Evolutionary conservation across 1,140 invertebrate species (phyloP).

Genomic region (Aphidius gifuensis): DNA sequence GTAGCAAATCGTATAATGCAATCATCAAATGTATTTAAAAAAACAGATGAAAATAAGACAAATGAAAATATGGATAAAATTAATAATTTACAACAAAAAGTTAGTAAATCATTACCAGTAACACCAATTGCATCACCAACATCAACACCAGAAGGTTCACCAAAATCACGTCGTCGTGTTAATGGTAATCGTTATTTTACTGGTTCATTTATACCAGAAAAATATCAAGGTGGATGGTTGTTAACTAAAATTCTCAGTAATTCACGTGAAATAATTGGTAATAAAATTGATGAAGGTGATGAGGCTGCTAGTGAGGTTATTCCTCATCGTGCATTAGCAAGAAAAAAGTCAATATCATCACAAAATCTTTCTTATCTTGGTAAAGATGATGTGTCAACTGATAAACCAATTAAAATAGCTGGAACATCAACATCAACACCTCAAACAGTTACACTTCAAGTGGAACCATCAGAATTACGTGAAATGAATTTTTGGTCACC

Average conservation of each 20-base stretch:
- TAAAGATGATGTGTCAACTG: constrained; percentile 36
- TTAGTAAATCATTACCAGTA: constrained; percentile 68
- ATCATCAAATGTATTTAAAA: constrained; percentile 38
- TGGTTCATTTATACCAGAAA: constrained; percentile 49
- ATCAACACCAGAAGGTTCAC: constrained; percentile 59
- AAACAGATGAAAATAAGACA: constrained; percentile 23
- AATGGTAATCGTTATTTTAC: constrained; percentile 56
- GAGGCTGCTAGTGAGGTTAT: constrained; percentile 30
- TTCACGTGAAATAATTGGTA: constrained; percentile 40
- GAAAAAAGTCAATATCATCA: constrained; percentile 53
- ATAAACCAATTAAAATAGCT: not conserved
- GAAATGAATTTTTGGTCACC: constrained; percentile 85
- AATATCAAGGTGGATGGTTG: constrained; percentile 56
- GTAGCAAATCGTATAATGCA: constrained; percentile 72
- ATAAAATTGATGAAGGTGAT: constrained; percentile 47
- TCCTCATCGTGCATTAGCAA: constrained; percentile 33
- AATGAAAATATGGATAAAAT: constrained; percentile 12
- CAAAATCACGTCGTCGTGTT: constrained; percentile 44
- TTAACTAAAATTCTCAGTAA: constrained; percentile 54
- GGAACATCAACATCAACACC: constrained; percentile 9
- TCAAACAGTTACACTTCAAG: constrained; percentile 45
- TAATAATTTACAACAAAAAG: constrained; percentile 31
- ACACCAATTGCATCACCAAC: constrained; percentile 64
- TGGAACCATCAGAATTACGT: constrained; percentile 69
- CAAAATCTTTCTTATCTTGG: constrained; percentile 54